Percentiles rank a stretch among this genome's conserved stretches.
phyloP scores from a whole-genome alignment of 2,888 invertebrate species.

The Mesorhabditis belari region DNA sequence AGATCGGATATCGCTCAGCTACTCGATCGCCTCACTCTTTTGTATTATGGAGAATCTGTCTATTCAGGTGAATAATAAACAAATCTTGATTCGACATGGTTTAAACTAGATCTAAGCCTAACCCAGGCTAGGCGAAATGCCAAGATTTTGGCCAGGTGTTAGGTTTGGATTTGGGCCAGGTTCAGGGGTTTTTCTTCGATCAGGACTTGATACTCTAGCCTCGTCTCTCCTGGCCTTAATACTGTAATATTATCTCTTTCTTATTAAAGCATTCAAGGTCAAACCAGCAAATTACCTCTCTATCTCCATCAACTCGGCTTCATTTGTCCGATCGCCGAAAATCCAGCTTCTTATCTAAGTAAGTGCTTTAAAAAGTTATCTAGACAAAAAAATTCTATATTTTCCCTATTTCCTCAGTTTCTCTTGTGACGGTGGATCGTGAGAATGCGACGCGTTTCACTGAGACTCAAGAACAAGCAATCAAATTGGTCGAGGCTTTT shows the following conservation, averaged over 20 bases:
- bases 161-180: no score
- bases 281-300: constrained; percentile 81
- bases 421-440: constrained; percentile 71
- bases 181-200: no score
- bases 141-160: no score
- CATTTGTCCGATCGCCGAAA: constrained; percentile 90
- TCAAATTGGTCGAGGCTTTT: constrained; percentile 27
- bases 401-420: constrained; percentile 60
- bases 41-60: constrained; percentile 76
- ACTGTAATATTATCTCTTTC: no score
- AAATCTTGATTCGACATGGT: neutral
- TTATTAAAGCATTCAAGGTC: no score
- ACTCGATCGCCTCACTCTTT: constrained; percentile 79
- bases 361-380: constrained; percentile 56
- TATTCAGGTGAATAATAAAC: constrained; percentile 53
- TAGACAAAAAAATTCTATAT: neutral
- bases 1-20: constrained; percentile 90
- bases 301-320: constrained; percentile 92
- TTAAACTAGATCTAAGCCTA: no score
- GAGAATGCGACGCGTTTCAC: constrained; percentile 81
- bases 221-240: no score
- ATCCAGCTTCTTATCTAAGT: constrained; percentile 96
- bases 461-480: constrained; percentile 69
- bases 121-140: no score
- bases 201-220: no score